phyloP scores from a whole-genome alignment of 2,797 vertebrate species.

The Acanthurus tractus region DNA sequence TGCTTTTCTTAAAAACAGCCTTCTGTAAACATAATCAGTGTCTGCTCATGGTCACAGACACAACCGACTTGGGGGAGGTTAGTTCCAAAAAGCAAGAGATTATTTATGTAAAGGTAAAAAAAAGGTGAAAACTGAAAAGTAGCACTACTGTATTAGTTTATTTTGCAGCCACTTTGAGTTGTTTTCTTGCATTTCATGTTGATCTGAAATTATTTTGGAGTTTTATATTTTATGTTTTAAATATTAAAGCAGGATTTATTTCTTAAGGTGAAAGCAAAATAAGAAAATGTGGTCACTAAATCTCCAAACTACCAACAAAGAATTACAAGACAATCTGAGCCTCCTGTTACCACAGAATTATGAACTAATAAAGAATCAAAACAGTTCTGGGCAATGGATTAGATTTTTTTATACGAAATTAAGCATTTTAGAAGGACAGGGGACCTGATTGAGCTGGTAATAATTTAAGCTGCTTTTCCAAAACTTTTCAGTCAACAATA shows the following conservation, averaged over 20 bases:
- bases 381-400: neutral
- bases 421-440: neutral
- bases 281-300: neutral
- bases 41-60: constrained; percentile 10
- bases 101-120: neutral
- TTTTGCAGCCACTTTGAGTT: neutral
- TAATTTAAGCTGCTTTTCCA: constrained; percentile 12
- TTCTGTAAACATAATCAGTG: constrained; percentile 19
- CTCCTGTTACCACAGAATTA: neutral
- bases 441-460: neutral
- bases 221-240: neutral
- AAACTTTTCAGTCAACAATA: neutral
- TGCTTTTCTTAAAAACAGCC: constrained; percentile 25
- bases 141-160: neutral
- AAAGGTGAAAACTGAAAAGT: neutral
- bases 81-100: constrained; percentile 8
- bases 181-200: neutral
- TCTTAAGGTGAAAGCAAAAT: neutral
- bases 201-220: neutral
- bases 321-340: neutral
- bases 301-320: neutral
- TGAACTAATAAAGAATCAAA: neutral
- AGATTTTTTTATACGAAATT: neutral
- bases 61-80: constrained; percentile 11
- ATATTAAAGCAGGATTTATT: neutral